These are phyloP conservation scores for Drosophila sproati DNA, from an alignment of 1,140 invertebrate species.

Conservation along the genomic window DNA sequence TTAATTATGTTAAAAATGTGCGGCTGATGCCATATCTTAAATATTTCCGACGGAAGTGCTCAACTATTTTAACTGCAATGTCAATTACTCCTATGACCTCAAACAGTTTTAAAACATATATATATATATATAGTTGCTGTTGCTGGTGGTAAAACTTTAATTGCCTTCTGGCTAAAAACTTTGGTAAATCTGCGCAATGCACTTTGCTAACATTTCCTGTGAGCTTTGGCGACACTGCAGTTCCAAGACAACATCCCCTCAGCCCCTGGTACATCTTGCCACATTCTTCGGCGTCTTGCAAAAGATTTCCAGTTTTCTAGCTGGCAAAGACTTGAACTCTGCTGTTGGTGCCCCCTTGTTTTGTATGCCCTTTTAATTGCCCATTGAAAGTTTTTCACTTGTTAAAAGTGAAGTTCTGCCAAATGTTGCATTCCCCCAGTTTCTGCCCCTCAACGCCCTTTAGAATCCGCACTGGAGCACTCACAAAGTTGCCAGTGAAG, in stretches of 20 bases:
- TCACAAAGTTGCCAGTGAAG: conserved; percentile 52
- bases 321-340: conserved; percentile 40
- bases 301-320: conserved; percentile 17
- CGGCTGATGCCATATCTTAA: conserved; percentile 18
- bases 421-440: conserved; percentile 34
- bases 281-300: background rate
- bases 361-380: conserved; percentile 81
- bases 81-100: conserved; percentile 10
- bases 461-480: background rate
- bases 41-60: conserved; percentile 30
- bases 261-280: background rate
- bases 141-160: conserved; percentile 64
- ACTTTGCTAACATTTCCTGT: conserved; percentile 78
- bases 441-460: background rate
- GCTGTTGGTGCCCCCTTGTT: conserved; percentile 58
- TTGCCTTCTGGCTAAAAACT: conserved; percentile 74
- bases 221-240: conserved; percentile 50
- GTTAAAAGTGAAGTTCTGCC: conserved; percentile 76
- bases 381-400: conserved; percentile 82
- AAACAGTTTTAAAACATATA: conserved; percentile 5
- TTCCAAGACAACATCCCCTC: conserved; percentile 5
- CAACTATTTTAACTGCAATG: conserved; percentile 8
- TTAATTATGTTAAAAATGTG: conserved; percentile 5
- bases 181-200: conserved; percentile 68
- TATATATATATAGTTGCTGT: conserved; percentile 25